Evolutionary conservation across 2,797 vertebrate genomes (phyloP).

Genomic region (Sebastolobus altivelis): DNA sequence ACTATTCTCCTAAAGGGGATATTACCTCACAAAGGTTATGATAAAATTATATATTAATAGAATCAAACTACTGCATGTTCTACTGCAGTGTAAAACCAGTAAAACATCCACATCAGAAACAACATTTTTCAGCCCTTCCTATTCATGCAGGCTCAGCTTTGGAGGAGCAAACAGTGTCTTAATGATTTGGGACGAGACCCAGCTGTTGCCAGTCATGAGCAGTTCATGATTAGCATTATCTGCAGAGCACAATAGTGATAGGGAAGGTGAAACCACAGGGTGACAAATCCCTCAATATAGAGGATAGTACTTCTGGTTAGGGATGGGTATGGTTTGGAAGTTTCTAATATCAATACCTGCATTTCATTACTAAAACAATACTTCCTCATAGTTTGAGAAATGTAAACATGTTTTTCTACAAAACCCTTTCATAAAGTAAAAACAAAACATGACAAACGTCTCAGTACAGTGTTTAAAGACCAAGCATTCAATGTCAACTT

Average conservation of each 20-base stretch:
- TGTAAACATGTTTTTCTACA: background rate
- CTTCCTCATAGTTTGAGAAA: background rate
- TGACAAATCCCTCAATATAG: background rate
- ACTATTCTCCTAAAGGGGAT: background rate
- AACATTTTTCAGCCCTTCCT: conserved; percentile 35
- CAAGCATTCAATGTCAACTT: background rate
- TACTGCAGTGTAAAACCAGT: background rate
- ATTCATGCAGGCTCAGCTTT: background rate
- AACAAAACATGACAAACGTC: background rate
- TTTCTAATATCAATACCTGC: background rate
- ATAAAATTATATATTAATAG: background rate
- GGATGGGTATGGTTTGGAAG: background rate
- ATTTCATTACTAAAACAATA: background rate
- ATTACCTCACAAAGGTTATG: background rate
- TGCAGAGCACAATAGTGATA: background rate
- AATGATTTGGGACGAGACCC: conserved; percentile 51
- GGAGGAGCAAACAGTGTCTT: conserved; percentile 40
- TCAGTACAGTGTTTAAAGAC: background rate
- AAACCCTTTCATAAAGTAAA: background rate
- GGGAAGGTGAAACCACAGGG: background rate
- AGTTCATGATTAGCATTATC: conserved; percentile 32
- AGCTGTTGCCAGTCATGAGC: conserved; percentile 38
- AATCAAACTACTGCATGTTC: background rate
- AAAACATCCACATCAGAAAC: background rate
- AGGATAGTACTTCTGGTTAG: background rate